A percentile compares a stretch with the other conserved stretches of the same genome.
Conservation (phyloP, 2,113 vertebrate genomes). For the Platysternon megacephalum region DNA sequence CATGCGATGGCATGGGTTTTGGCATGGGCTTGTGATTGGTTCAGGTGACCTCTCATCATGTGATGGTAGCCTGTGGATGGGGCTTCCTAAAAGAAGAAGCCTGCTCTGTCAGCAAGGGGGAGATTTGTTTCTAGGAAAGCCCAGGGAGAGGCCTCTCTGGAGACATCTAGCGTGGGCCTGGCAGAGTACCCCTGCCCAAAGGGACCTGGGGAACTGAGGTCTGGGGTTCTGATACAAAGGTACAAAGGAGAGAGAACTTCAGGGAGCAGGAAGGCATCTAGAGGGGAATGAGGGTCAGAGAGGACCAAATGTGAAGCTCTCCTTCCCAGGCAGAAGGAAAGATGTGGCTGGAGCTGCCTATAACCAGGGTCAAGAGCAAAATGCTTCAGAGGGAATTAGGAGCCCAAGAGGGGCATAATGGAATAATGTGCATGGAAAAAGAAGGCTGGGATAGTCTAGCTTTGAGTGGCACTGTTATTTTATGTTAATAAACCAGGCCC, state of each 20-base stretch:
- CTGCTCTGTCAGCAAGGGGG: background rate
- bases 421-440: background rate
- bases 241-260: background rate
- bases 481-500: background rate
- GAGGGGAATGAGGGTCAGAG: background rate
- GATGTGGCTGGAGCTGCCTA: rapidly evolving
- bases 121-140: background rate
- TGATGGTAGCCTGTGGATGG: background rate
- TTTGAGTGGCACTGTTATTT: background rate
- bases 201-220: background rate
- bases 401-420: rapidly evolving
- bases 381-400: rapidly evolving
- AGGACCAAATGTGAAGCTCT: background rate
- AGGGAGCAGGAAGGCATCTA: background rate
- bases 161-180: background rate
- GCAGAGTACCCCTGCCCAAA: background rate
- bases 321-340: rapidly evolving
- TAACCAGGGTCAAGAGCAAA: background rate
- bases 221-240: background rate
- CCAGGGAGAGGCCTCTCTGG: background rate
- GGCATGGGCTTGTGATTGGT: background rate
- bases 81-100: background rate
- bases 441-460: background rate
- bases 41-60: background rate
- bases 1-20: background rate